phyloP scores from a whole-genome alignment of 2,888 invertebrate species.

The Bugula neritina region DNA sequence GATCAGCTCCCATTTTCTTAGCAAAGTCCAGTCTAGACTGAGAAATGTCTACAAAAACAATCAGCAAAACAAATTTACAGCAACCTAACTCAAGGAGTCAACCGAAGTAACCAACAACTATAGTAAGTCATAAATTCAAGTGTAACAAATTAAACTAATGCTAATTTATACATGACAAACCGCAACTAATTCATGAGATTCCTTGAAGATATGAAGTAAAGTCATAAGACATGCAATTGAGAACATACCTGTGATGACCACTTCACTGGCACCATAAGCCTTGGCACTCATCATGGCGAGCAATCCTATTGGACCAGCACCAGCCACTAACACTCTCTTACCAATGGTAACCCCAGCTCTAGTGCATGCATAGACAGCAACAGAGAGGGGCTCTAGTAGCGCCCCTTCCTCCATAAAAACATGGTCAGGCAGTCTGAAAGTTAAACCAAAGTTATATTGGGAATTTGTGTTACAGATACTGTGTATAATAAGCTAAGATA shows the following conservation, averaged over 20 bases:
- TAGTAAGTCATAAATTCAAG: no score
- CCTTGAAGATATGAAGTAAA: not conserved
- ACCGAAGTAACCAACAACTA: no score
- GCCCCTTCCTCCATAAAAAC: slow-evolving; percentile 89
- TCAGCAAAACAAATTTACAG: not conserved
- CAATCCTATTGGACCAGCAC: slow-evolving; percentile 52
- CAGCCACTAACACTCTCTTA: slow-evolving; percentile 52
- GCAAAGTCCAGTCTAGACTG: slow-evolving; percentile 48
- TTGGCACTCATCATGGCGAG: slow-evolving; percentile 49
- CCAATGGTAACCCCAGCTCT: slow-evolving; percentile 67
- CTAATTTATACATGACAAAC: no score
- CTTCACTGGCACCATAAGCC: slow-evolving; percentile 48
- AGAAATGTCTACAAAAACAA: slow-evolving; percentile 41
- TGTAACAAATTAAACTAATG: not conserved
- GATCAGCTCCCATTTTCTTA: slow-evolving; percentile 50
- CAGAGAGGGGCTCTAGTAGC: slow-evolving; percentile 82
- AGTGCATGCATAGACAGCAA: slow-evolving; percentile 86
- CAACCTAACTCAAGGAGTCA: no score
- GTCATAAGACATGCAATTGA: not conserved
- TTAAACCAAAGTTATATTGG: no score
- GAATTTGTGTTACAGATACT: no score
- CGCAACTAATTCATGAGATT: no score
- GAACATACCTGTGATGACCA: slow-evolving; percentile 50
- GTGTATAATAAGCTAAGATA: no score
- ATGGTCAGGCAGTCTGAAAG: slow-evolving; percentile 79